A percentile compares a stretch with the other conserved stretches of the same genome.
These are phyloP conservation scores for Dasypogon diadema DNA, from an alignment of 2,888 invertebrate species.

Conservation along the genomic window DNA sequence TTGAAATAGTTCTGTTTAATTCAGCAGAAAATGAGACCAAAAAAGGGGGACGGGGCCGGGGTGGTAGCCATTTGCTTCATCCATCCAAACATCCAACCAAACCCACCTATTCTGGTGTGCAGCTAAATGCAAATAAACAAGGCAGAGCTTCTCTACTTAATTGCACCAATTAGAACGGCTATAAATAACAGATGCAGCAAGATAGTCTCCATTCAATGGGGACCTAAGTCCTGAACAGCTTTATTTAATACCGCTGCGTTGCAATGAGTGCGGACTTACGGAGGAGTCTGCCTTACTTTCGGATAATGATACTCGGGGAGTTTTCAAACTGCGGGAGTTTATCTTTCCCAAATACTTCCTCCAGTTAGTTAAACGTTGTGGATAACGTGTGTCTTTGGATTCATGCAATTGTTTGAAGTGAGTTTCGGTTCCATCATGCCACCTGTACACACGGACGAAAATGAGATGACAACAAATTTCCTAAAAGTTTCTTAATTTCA, in stretches of 20 bases:
- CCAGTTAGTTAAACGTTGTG: too few relatives aligned
- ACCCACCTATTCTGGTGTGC: neutral
- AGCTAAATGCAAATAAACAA: conserved; percentile 37
- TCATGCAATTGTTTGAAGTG: too few relatives aligned
- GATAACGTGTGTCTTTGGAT: too few relatives aligned
- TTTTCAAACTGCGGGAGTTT: conserved; percentile 9
- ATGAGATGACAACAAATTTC: too few relatives aligned
- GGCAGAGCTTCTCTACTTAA: conserved; percentile 21
- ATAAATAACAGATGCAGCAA: conserved; percentile 38
- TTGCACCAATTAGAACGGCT: conserved; percentile 29
- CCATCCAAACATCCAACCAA: neutral
- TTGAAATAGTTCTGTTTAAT: conserved; percentile 45
- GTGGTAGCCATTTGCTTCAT: neutral
- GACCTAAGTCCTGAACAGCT: neutral
- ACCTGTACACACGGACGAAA: too few relatives aligned
- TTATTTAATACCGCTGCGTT: neutral
- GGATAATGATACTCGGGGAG: neutral
- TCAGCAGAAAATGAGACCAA: conserved; percentile 22
- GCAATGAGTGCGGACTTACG: neutral
- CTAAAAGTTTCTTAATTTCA: neutral
- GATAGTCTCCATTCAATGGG: conserved; percentile 3
- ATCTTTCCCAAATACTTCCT: too few relatives aligned
- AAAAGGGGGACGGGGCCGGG: neutral
- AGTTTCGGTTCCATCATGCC: too few relatives aligned
- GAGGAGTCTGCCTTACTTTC: neutral